Evolutionary conservation across 2,888 invertebrate species (phyloP).

Genomic region (Lasioglossum zephyrum): DNA sequence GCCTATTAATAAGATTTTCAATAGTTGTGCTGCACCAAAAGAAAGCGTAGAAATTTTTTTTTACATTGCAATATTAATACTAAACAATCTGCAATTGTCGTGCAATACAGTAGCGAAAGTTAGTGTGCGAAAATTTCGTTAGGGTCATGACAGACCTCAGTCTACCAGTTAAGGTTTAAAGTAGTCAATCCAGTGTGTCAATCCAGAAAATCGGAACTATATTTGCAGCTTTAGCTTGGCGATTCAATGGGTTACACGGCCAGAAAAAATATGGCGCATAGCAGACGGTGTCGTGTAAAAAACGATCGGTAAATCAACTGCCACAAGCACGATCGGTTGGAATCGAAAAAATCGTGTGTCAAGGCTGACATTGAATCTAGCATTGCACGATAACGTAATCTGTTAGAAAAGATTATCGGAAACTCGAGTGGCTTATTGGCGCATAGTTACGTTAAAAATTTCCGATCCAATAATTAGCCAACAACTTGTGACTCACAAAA

Average conservation of each 20-base stretch:
- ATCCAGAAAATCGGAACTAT: too few species aligned
- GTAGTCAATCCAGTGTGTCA: too few species aligned
- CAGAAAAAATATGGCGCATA: background rate
- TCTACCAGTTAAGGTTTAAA: too few species aligned
- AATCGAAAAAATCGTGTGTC: background rate
- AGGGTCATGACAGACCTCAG: too few species aligned
- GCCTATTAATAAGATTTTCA: too few species aligned
- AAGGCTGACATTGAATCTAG: background rate
- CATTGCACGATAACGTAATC: background rate
- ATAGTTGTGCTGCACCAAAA: too few species aligned
- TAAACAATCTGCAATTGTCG: too few species aligned
- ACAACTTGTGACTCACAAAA: background rate
- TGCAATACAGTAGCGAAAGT: too few species aligned
- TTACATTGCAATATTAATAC: too few species aligned
- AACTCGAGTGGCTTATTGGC: background rate
- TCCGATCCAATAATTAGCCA: background rate
- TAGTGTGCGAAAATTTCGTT: too few species aligned
- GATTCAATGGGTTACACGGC: background rate
- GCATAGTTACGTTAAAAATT: background rate
- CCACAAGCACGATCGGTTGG: background rate
- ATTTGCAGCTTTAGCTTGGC: background rate
- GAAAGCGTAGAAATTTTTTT: too few species aligned
- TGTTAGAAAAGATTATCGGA: background rate
- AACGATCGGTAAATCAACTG: background rate
- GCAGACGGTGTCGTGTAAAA: background rate